These are phyloP conservation scores for Clarias batrachus DNA, from an alignment of 2,113 vertebrate genomes.

Conservation along the genomic window DNA sequence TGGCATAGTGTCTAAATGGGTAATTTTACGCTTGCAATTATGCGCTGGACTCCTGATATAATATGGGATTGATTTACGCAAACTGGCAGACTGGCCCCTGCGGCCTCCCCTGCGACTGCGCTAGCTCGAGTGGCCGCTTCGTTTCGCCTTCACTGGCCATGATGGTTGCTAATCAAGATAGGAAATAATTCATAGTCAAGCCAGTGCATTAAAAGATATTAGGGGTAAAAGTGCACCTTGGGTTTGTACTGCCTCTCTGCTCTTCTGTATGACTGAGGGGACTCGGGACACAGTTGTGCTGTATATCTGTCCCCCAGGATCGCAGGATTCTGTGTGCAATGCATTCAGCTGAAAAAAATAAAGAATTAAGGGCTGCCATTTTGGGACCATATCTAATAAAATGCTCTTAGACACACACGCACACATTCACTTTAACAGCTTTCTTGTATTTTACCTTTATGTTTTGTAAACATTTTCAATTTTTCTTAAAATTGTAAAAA, in stretches of 20 bases:
- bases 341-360: constrained; percentile 64
- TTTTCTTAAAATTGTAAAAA: not conserved
- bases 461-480: not conserved
- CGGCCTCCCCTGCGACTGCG: not conserved
- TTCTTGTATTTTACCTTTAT: not conserved
- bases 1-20: constrained; percentile 53
- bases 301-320: constrained; percentile 57
- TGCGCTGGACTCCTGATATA: constrained; percentile 48
- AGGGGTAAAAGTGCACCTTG: constrained; percentile 43
- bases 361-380: constrained; percentile 50
- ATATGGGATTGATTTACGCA: constrained; percentile 59
- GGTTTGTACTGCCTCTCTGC: constrained; percentile 20
- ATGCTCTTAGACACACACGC: not conserved
- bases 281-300: constrained; percentile 48
- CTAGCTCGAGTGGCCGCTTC: not conserved
- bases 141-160: constrained; percentile 1
- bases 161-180: constrained; percentile 34
- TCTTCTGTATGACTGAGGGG: constrained; percentile 38
- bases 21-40: constrained; percentile 59
- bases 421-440: not conserved
- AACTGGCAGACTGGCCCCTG: constrained; percentile 41
- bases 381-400: constrained; percentile 51
- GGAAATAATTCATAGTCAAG: constrained; percentile 31
- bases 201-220: constrained; percentile 27
- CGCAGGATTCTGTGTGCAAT: constrained; percentile 49